Evolutionary conservation across 2,797 vertebrate genomes (phyloP).

Genomic region (Diglossa cyanea): DNA sequence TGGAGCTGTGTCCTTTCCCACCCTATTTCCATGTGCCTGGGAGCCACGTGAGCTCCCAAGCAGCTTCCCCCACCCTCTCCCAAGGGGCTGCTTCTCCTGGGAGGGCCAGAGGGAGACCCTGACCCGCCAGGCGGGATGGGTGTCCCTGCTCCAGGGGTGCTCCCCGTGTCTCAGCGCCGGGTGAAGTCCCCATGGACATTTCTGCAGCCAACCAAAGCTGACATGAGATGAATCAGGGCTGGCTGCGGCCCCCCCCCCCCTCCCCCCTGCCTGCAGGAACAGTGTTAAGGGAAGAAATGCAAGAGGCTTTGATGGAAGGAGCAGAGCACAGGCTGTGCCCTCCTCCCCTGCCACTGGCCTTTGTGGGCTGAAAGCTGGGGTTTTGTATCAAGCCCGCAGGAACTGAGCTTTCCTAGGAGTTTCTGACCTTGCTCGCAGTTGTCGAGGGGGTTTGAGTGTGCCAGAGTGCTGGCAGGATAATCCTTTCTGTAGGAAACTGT

Average conservation of each 20-base stretch:
- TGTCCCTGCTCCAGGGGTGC: not conserved
- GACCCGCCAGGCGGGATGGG: fast-evolving
- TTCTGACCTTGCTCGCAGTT: not conserved
- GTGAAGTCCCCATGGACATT: fast-evolving
- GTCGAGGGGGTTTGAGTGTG: not conserved
- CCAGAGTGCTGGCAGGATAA: not conserved
- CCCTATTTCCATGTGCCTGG: not conserved
- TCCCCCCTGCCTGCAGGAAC: not conserved
- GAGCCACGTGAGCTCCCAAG: not conserved
- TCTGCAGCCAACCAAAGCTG: not conserved
- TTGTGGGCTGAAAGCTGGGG: not conserved
- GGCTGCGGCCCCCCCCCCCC: not conserved
- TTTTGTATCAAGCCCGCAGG: not conserved
- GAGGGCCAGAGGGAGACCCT: not conserved
- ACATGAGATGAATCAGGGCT: not conserved
- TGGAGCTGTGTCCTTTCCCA: not conserved
- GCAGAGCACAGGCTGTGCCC: not conserved
- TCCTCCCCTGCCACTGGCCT: not conserved
- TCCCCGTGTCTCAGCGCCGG: fast-evolving
- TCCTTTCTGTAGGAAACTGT: not conserved
- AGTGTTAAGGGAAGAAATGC: not conserved
- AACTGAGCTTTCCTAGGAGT: not conserved
- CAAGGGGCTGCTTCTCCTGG: not conserved
- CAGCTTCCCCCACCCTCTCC: not conserved
- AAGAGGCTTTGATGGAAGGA: not conserved